phyloP scores from a whole-genome alignment of 2,888 invertebrate genomes.

The Sthenelais limicola region DNA sequence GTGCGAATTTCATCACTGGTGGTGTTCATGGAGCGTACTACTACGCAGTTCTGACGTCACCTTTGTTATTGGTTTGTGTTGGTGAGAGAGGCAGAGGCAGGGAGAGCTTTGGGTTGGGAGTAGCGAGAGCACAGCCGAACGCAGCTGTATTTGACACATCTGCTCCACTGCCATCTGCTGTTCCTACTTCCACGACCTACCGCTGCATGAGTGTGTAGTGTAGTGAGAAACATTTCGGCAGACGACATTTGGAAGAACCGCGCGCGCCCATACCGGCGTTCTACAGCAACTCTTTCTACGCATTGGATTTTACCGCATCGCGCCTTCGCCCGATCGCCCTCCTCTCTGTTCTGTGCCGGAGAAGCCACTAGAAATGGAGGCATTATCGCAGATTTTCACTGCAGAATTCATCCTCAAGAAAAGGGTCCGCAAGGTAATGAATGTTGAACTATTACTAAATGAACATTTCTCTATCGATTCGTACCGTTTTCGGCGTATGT shows the following conservation, averaged over 20 bases:
- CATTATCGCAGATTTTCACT: slow-evolving; percentile 39
- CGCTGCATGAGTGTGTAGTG: too few species aligned
- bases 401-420: slow-evolving; percentile 39
- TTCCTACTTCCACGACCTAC: too few species aligned
- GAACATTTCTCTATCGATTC: background rate
- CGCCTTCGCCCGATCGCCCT: background rate
- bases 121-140: background rate
- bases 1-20: too few species aligned
- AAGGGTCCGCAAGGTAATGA: slow-evolving; percentile 31
- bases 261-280: background rate
- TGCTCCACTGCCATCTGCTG: too few species aligned
- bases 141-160: too few species aligned
- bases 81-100: background rate
- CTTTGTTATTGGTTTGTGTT: background rate
- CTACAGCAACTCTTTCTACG: background rate
- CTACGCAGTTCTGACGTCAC: slow-evolving; percentile 35
- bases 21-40: background rate
- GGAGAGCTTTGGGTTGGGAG: background rate
- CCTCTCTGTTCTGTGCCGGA: background rate
- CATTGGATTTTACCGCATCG: background rate
- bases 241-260: background rate
- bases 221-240: too few species aligned
- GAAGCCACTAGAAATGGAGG: background rate
- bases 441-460: background rate
- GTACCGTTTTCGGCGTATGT: background rate